Evolutionary conservation across 2,113 vertebrate genomes (phyloP), one percentile per base, ranked within the genome.

Genomic region (Grantiella picta): DNA sequence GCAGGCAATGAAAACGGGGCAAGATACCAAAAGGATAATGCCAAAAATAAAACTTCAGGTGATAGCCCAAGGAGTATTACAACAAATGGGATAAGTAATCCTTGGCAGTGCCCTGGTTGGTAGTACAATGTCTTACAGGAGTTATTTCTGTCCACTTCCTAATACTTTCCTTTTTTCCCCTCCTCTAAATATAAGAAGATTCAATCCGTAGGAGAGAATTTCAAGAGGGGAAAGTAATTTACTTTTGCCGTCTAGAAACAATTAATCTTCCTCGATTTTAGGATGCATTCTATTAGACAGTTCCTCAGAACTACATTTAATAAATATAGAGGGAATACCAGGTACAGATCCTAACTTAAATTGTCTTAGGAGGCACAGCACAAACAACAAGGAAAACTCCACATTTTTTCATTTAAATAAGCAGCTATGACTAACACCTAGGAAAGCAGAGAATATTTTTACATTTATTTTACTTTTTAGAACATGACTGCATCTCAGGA

Each of bases 121-220:
- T 23, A 69, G 56, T 8, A 76, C 10, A 23, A 16, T 22, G n/a
- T 64, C 77, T 63, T 64, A 75, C 11, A 53, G 18, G 36, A 82
- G 65, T 85, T 92, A 96, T 91, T 96, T 87, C 50, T 56, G 76
- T 81, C 82, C 78, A 36, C 63, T 86, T 89, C 73, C 53, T 92
- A 90, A 92, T 61, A 72, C 73, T 76, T 82, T 7, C 29, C 40
- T 47, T 80, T 60, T 42, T 11, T 1, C 8, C 7, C 22, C 15
- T 8, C 1, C 23, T 20, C 14, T 5, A 50, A 68, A 72, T 11
- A 10, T 5, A 86, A 77, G 28, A 63, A 11, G 53, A 82, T 57
- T 72, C 33, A 71, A 79, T 35, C 31, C 9, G 5, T 40, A 76
- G 50, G 5, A 47, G 12, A 60, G 31, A 79, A n/a, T 82, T 95